Evolutionary conservation across 1,140 invertebrate genomes (phyloP), one percentile per base, ranked within the genome.

Genomic region (Drosophila azteca): DNA sequence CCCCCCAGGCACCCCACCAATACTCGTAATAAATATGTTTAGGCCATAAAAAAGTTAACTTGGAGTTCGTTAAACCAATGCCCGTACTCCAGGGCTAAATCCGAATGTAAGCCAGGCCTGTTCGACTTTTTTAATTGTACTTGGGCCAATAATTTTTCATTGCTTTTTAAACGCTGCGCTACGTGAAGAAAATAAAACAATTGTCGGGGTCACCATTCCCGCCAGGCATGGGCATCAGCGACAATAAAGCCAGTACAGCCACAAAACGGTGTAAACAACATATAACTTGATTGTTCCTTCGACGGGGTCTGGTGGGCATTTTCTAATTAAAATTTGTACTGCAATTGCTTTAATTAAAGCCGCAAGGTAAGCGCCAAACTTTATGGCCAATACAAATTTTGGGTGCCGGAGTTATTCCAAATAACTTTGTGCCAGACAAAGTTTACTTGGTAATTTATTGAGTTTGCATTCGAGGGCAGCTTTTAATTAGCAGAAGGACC

Each of bases 121-220:
- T 82, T 88, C 65, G 76, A 70, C 76, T 70, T 77, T 88, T 77
- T 88, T 88, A 88, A 88, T 88, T 88, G 83, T 52, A 61, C 83
- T 70, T 76, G 67, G 73, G 53, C 58, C 72, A 79, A 88, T 88
- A 77, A 77, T 79, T 88, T 85, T 88, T 88, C 77, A 88, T 83
- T 67, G 59, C 62, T 67, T 68, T 82, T 78, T 87, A 87, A 87
- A 79, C 79, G 82, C 53, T 45, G 17, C 8, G 13, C 49, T 41
- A 58, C 26, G 62, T 46, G 35, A 49, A 20, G 54, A 63, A 77
- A 87, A 87, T 72, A 83, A 79, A 88, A 68, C 83, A 87, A 87
- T 87, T 88, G 82, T 72, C 80, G 67, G 80, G 53, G 61, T 54
- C 54, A 22, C 20, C 57, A 43, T 17, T 3, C 3, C 7, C 11